Conservation (phyloP, 2,797 vertebrate species). For the Chiroxiphia lanceolata region DNA sequence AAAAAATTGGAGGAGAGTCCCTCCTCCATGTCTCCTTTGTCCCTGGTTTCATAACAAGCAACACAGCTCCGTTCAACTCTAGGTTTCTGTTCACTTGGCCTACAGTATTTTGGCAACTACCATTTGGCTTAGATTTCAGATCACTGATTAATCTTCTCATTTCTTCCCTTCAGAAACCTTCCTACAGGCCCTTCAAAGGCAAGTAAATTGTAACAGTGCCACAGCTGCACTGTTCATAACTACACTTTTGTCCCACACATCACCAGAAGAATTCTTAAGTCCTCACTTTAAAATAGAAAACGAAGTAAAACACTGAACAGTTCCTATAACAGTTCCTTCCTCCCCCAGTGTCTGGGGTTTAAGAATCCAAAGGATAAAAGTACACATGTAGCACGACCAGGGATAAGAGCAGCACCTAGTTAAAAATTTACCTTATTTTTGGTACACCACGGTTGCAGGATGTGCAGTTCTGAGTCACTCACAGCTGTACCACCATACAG, state of each 20-base stretch:
- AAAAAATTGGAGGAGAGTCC: neutral
- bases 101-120: neutral
- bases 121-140: neutral
- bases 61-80: neutral
- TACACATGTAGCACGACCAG: neutral
- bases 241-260: neutral
- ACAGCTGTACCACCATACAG: neutral
- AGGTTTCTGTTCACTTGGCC: neutral
- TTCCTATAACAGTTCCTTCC: neutral
- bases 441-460: neutral
- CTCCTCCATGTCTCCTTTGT: neutral
- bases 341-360: neutral
- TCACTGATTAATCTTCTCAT: slow-evolving; percentile 5
- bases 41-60: slow-evolving; percentile 21
- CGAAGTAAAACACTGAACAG: neutral
- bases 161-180: neutral
- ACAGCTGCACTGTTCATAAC: neutral
- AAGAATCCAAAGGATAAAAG: neutral
- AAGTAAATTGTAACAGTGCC: neutral
- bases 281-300: neutral
- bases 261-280: neutral
- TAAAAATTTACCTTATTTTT: slow-evolving; percentile 1
- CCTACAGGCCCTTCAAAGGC: neutral
- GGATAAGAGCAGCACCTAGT: neutral
- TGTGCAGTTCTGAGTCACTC: neutral